Percentiles rank a stretch among this genome's conserved stretches.
Conservation (phyloP, 2,888 invertebrate species). For the Lordiphosa andalusiaca region DNA sequence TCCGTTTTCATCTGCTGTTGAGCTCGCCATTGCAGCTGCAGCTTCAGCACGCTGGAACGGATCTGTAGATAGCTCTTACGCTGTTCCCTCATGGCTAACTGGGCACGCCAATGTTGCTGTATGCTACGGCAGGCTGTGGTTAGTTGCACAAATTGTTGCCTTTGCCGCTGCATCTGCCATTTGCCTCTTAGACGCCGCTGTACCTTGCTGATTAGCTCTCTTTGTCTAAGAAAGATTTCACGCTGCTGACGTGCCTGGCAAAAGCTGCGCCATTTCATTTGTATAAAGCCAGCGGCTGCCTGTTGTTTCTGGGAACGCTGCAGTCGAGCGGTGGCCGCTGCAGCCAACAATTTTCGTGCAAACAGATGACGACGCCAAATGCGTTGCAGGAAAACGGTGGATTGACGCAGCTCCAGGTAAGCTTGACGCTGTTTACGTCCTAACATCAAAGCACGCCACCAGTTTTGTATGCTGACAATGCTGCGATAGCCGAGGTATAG, state of each 20-base stretch:
- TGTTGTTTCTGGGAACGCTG: slow-evolving; percentile 58
- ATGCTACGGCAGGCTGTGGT: slow-evolving; percentile 29
- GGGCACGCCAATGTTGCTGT: slow-evolving; percentile 65
- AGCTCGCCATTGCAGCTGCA: slow-evolving; percentile 81
- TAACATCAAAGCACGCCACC: slow-evolving; percentile 80
- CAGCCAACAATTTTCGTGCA: slow-evolving; percentile 61
- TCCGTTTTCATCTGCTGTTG: slow-evolving; percentile 58
- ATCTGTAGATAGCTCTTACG: slow-evolving; percentile 45
- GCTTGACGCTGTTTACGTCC: slow-evolving; percentile 78
- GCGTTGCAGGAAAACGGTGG: slow-evolving; percentile 81
- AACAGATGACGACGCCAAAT: slow-evolving; percentile 79
- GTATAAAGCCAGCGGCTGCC: slow-evolving; percentile 77
- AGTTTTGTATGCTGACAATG: slow-evolving; percentile 81
- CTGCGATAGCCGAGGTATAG: slow-evolving; percentile 78
- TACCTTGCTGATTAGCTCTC: slow-evolving; percentile 42
- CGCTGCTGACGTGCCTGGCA: slow-evolving; percentile 50
- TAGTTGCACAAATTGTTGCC: slow-evolving; percentile 46
- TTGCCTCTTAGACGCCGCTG: slow-evolving; percentile 53
- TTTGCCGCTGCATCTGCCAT: slow-evolving; percentile 54
- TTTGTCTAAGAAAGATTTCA: slow-evolving; percentile 44
- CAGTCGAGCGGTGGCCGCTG: slow-evolving; percentile 55
- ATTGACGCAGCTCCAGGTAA: slow-evolving; percentile 79
- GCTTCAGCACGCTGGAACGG: slow-evolving; percentile 61
- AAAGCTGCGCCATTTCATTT: slow-evolving; percentile 77
- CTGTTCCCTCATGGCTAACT: slow-evolving; percentile 48